phyloP scores from a whole-genome alignment of 2,797 vertebrate species.

The Tokudaia muenninki region DNA sequence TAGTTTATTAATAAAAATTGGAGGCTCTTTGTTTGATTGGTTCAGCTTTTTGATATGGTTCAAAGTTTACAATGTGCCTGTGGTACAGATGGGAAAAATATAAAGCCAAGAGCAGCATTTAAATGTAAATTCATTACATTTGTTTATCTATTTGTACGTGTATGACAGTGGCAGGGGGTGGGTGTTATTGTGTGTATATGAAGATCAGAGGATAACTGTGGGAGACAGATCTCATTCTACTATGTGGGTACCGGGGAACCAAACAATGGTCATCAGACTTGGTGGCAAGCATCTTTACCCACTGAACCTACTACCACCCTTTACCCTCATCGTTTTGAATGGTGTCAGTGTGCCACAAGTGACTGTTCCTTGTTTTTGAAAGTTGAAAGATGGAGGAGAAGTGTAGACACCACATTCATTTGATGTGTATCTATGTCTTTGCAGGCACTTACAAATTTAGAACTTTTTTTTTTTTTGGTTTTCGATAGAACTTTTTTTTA shows the following conservation, averaged over 20 bases:
- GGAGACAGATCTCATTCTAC: not conserved
- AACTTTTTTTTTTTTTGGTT: not conserved
- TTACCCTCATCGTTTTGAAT: not conserved
- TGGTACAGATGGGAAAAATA: not conserved
- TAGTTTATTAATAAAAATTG: constrained; percentile 48
- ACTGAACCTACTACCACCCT: not conserved
- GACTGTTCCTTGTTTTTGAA: not conserved
- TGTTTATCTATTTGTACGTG: not conserved
- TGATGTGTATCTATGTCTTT: not conserved
- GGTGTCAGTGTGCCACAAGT: not conserved
- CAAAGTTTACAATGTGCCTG: not conserved
- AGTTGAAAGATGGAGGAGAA: not conserved
- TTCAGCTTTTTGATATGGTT: constrained; percentile 45
- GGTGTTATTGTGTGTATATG: not conserved
- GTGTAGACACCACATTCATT: not conserved
- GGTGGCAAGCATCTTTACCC: not conserved
- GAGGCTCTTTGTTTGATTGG: constrained; percentile 24
- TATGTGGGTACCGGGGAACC: not conserved
- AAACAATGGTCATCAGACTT: not conserved
- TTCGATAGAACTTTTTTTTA: not conserved
- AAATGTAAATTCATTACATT: not conserved
- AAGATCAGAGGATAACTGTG: not conserved
- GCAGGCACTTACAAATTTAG: constrained; percentile 33
- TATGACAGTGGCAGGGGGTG: not conserved
- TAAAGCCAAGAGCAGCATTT: not conserved